These are phyloP conservation scores for Engraulis encrasicolus DNA, from an alignment of 2,113 vertebrate genomes.

Conservation along the genomic window DNA sequence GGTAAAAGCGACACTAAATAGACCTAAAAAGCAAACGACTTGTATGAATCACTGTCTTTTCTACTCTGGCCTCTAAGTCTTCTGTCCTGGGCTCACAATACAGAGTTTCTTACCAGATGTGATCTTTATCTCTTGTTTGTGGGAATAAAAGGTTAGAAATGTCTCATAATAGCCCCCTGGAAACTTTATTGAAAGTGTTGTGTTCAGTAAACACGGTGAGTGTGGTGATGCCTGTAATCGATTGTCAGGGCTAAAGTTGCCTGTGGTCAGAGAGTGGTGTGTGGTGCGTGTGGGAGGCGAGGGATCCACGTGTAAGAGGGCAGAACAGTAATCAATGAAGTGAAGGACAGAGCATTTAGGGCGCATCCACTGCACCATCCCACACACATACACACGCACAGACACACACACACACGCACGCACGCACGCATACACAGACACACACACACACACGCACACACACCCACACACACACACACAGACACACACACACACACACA, in stretches of 20 bases:
- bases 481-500: too few relatives aligned
- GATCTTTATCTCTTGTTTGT: not conserved
- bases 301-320: not conserved
- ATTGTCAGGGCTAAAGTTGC: not conserved
- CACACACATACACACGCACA: too few relatives aligned
- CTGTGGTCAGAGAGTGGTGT: not conserved
- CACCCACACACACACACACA: too few relatives aligned
- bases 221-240: not conserved
- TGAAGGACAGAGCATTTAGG: not conserved
- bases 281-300: conserved; percentile 7
- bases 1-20: too few relatives aligned
- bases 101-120: not conserved
- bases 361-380: not conserved
- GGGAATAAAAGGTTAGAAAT: not conserved
- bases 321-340: conserved; percentile 9
- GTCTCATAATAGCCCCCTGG: not conserved
- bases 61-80: not conserved
- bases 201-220: not conserved
- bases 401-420: too few relatives aligned
- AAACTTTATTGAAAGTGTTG: not conserved
- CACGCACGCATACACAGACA: not conserved
- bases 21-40: not conserved
- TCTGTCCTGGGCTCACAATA: not conserved
- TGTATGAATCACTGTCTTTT: not conserved
- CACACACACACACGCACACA: not conserved